A percentile compares a stretch with the other conserved stretches of the same genome.
Conservation (phyloP, 2,113 vertebrate species). For the Steatornis caripensis region DNA sequence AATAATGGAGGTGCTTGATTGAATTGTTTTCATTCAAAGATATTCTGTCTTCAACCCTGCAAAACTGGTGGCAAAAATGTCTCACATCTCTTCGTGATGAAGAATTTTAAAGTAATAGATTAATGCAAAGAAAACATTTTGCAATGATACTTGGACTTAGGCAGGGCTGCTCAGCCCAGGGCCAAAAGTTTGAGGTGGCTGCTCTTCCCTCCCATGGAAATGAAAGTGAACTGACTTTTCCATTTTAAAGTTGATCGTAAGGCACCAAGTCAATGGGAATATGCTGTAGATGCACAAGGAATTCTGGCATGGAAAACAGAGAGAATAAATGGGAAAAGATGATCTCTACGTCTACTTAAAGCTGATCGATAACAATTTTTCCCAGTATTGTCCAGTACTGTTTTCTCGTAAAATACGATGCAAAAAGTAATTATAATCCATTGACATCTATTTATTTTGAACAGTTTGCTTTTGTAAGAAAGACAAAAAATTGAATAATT, state of each 20-base stretch:
- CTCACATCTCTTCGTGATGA: not conserved
- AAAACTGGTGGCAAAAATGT: not conserved
- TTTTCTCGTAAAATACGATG: not conserved
- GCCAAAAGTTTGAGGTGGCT: not conserved
- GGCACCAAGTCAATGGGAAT: not conserved
- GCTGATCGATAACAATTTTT: not conserved
- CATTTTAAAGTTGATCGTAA: not conserved
- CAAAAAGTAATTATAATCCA: not conserved
- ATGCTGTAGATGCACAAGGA: not conserved
- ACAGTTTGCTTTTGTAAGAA: not conserved
- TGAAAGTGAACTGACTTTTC: not conserved
- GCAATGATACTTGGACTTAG: not conserved
- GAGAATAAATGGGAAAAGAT: not conserved
- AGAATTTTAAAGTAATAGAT: not conserved
- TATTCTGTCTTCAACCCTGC: not conserved
- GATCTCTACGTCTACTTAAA: not conserved
- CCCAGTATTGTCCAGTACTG: not conserved
- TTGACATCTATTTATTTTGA: not conserved
- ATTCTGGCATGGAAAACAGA: not conserved
- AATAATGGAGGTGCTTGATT: not conserved
- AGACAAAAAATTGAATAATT: constrained; percentile 19
- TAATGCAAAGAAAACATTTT: not conserved
- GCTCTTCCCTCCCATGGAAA: not conserved
- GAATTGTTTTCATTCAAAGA: not conserved
- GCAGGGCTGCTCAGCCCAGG: not conserved